These are phyloP conservation scores for Stigmatopora nigra DNA, from an alignment of 2,113 vertebrate genomes.

Conservation along the genomic window DNA sequence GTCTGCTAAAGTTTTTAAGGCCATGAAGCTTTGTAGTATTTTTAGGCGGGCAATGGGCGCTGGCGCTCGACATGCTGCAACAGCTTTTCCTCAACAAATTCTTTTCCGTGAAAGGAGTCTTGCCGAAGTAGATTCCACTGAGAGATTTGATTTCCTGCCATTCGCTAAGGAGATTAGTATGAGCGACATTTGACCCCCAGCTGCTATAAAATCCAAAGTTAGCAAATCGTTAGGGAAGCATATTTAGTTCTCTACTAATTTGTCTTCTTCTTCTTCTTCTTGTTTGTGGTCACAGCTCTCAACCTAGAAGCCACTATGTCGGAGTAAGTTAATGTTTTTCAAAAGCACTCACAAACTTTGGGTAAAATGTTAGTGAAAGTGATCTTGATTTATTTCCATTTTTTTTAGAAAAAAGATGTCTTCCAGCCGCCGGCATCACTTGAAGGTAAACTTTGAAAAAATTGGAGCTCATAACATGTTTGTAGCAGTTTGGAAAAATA, in stretches of 20 bases:
- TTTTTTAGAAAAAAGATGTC: slow-evolving; percentile 79
- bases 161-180: slow-evolving; percentile 42
- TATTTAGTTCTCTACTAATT: neutral
- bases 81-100: neutral
- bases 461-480: no score
- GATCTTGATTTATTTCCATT: neutral
- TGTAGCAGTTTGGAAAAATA: no score
- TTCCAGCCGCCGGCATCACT: slow-evolving; percentile 83
- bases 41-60: neutral
- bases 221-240: slow-evolving; percentile 10
- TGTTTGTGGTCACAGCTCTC: neutral
- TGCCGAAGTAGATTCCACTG: neutral
- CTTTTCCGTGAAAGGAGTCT: slow-evolving; percentile 1
- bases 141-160: slow-evolving; percentile 19
- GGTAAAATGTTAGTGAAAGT: neutral
- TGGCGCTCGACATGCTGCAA: neutral
- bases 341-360: neutral
- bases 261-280: slow-evolving; percentile 11
- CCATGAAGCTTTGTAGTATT: neutral
- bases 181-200: slow-evolving; percentile 39
- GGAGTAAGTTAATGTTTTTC: slow-evolving; percentile 53
- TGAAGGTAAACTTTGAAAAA: slow-evolving; percentile 75
- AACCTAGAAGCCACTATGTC: slow-evolving; percentile 58
- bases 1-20: neutral
- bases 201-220: slow-evolving; percentile 43